A percentile compares a stretch with the other conserved stretches of the same genome.
Evolutionary conservation across 2,888 invertebrate genomes (phyloP).

Genomic region (Acrobasis repandana): DNA sequence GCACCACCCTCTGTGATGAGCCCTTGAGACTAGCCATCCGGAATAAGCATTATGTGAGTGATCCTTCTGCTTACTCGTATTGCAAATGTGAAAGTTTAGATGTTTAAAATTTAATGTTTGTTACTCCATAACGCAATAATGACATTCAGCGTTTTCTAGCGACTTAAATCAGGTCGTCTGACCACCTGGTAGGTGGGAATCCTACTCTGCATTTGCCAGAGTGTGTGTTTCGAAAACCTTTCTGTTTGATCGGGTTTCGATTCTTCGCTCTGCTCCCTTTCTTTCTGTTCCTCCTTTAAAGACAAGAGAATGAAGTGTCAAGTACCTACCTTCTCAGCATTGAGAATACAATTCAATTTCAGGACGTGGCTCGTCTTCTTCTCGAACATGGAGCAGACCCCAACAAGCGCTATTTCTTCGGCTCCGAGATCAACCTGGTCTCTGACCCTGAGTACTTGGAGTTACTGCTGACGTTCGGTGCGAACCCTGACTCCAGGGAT

Average conservation of each 20-base stretch:
- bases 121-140: no score
- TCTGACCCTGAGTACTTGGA: constrained; percentile 92
- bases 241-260: no score
- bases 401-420: constrained; percentile 95
- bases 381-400: constrained; percentile 94
- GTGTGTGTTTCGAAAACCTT: no score
- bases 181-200: no score
- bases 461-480: constrained; percentile 91
- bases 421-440: constrained; percentile 94
- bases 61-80: no score
- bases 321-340: no score
- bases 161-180: no score
- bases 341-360: constrained; percentile 20
- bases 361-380: constrained; percentile 87
- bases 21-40: constrained; percentile 94
- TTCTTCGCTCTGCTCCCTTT: no score
- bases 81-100: no score
- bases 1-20: constrained; percentile 91
- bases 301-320: not conserved
- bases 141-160: no score
- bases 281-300: not conserved
- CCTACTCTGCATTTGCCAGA: no score
- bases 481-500: constrained; percentile 93
- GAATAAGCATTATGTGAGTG: constrained; percentile 88
- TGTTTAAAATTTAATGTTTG: no score